phyloP scores from a whole-genome alignment of 2,113 vertebrate species.

The Clarias batrachus region DNA sequence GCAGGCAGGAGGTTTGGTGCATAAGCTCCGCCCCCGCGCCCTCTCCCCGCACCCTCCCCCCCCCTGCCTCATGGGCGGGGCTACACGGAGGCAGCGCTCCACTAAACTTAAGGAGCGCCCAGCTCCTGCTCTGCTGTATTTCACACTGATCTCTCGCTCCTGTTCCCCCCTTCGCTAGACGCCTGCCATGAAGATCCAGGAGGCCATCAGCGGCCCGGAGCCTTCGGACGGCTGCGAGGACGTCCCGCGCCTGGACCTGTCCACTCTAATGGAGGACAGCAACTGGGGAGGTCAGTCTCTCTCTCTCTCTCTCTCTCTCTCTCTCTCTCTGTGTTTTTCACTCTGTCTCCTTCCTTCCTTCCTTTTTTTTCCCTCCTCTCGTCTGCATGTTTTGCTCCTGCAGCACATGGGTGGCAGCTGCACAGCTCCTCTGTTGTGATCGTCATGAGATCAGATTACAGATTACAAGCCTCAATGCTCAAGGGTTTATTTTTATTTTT shows the following conservation, averaged over 20 bases:
- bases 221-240: constrained; percentile 78
- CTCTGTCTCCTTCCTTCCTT: constrained; percentile 6
- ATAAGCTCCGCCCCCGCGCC: constrained; percentile 20
- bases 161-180: constrained; percentile 75
- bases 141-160: constrained; percentile 42
- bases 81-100: constrained; percentile 54
- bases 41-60: constrained; percentile 51
- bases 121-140: constrained; percentile 55
- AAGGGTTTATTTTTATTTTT: background rate
- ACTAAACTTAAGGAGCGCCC: constrained; percentile 69
- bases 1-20: constrained; percentile 45
- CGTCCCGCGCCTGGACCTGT: constrained; percentile 85
- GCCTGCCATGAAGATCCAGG: constrained; percentile 93
- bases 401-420: constrained; percentile 64
- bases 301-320: background rate
- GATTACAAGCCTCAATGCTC: constrained; percentile 9
- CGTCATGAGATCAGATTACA: constrained; percentile 16
- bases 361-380: background rate
- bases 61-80: constrained; percentile 56
- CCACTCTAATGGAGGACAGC: constrained; percentile 79
- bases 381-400: constrained; percentile 25
- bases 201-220: constrained; percentile 73
- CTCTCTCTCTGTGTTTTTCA: background rate
- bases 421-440: constrained; percentile 34
- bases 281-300: constrained; percentile 86